Evolutionary conservation across 2,797 vertebrate genomes (phyloP), one percentile per base, ranked within the genome.

Genomic region (Catharus ustulatus): DNA sequence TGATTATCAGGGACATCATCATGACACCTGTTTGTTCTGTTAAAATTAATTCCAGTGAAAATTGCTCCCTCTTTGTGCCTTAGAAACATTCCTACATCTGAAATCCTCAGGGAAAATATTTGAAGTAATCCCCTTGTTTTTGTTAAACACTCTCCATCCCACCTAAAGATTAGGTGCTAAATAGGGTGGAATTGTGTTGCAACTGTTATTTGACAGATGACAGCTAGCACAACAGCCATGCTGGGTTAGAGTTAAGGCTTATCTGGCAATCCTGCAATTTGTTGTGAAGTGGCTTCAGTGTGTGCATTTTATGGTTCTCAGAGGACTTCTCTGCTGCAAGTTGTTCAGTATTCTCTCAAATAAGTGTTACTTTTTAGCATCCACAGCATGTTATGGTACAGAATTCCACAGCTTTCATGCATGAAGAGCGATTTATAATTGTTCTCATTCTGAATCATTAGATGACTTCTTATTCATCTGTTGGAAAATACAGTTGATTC

Each of bases 1-100:
- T 73, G 57, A 64, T 74, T 92, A 52, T 86, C 46, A 78, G 61
- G 22, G 54, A 19, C 66, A 62, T 89, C 43, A 22, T 75, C 84
- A 64, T 75, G 85, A 64, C 85, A 83, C 72, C 68, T 83, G 55
- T 90, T 87, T 71, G 61, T 93, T 92, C 83, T 43, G 27, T 86
- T 93, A 55, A 63, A 29, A 88, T 85, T 77, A 85, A 94, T 94
- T 93, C 51, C n/a, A 86, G 67, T 78, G 90, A 90, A 96, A 93
- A 95, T 79, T 81, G 14, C 74, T 90, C 77, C 85, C 80, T 94
- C 59, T 90, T 91, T 94, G 62, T 81, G 43, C 63, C 20, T 38
- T 93, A 92, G 76, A 91, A 95, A 84, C 63, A 79, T 69, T 88
- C 55, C 85, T 85, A 49, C 45, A 57, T 91, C 32, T 84, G 77